A percentile compares a stretch with the other conserved stretches of the same genome.
phyloP scores from a whole-genome alignment of 2,113 vertebrate genomes.

The Thinocorus orbignyianus region DNA sequence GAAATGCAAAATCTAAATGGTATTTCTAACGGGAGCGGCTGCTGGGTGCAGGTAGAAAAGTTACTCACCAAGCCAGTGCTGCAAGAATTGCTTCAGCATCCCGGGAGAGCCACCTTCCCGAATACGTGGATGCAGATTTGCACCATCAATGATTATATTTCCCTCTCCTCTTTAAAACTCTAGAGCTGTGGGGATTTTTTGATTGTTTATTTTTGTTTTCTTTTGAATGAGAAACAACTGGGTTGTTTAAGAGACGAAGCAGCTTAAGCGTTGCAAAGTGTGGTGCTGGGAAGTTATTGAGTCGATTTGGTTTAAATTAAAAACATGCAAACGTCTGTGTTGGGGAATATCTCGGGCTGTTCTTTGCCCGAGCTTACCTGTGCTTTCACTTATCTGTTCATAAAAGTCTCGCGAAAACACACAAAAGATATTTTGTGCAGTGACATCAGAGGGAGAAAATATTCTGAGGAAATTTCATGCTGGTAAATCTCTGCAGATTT shows the following conservation, averaged over 20 bases:
- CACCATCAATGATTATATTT: neutral
- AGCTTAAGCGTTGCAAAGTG: neutral
- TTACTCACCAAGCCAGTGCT: neutral
- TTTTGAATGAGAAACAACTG: neutral
- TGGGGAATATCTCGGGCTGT: neutral
- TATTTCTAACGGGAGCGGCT: neutral
- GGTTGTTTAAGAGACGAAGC: neutral
- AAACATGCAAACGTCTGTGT: neutral
- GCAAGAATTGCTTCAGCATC: neutral
- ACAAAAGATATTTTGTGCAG: slow-evolving; percentile 74
- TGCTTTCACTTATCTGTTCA: slow-evolving; percentile 55
- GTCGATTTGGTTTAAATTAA: neutral
- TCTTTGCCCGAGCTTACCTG: slow-evolving; percentile 36
- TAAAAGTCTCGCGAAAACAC: slow-evolving; percentile 55
- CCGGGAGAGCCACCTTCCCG: neutral
- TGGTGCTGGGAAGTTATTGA: neutral
- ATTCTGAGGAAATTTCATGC: slow-evolving; percentile 95
- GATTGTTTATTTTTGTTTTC: neutral
- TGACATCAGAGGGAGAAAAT: slow-evolving; percentile 77
- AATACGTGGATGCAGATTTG: neutral
- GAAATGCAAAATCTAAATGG: neutral
- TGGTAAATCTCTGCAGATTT: slow-evolving; percentile 96
- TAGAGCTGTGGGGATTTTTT: neutral
- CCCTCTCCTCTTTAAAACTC: neutral
- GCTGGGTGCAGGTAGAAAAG: neutral